These are phyloP conservation scores for Heliconius hewitsoni DNA, from an alignment of 1,140 invertebrate species.

Conservation along the genomic window DNA sequence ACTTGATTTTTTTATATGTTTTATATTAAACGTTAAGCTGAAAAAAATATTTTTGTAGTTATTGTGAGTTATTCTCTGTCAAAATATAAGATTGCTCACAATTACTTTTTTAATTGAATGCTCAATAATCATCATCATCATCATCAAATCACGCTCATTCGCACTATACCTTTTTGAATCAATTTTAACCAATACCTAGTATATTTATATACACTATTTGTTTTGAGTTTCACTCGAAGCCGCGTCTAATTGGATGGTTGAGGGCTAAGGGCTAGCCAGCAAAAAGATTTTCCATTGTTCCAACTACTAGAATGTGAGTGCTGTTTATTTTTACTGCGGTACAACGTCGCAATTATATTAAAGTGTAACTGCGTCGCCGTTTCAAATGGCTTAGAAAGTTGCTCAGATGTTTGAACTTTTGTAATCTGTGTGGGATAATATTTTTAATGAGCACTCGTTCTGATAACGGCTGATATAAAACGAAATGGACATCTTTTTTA, in stretches of 20 bases:
- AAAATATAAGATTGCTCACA: too few relatives aligned
- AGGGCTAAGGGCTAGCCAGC: constrained; percentile 50
- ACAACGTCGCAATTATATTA: constrained; percentile 25
- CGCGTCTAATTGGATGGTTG: constrained; percentile 70
- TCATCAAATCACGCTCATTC: constrained; percentile 37
- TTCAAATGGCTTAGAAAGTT: constrained; percentile 7
- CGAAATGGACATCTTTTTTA: neutral
- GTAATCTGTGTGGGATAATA: constrained; percentile 8
- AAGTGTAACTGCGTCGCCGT: constrained; percentile 6
- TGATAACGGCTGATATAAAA: neutral
- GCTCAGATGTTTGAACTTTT: constrained; percentile 9
- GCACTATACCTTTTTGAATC: constrained; percentile 43
- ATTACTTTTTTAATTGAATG: too few relatives aligned
- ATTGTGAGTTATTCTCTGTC: too few relatives aligned
- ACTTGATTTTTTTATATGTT: too few relatives aligned
- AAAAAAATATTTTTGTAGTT: too few relatives aligned
- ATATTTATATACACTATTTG: constrained; percentile 64
- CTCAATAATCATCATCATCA: too few relatives aligned
- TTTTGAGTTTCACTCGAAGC: constrained; percentile 63
- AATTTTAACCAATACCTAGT: constrained; percentile 64
- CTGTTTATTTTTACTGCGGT: constrained; percentile 24
- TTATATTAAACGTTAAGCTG: too few relatives aligned
- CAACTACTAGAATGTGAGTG: constrained; percentile 28
- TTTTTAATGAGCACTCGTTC: constrained; percentile 2
- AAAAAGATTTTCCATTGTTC: constrained; percentile 55